phyloP scores from a whole-genome alignment of 2,113 vertebrate genomes.

The Rafetus swinhoei region DNA sequence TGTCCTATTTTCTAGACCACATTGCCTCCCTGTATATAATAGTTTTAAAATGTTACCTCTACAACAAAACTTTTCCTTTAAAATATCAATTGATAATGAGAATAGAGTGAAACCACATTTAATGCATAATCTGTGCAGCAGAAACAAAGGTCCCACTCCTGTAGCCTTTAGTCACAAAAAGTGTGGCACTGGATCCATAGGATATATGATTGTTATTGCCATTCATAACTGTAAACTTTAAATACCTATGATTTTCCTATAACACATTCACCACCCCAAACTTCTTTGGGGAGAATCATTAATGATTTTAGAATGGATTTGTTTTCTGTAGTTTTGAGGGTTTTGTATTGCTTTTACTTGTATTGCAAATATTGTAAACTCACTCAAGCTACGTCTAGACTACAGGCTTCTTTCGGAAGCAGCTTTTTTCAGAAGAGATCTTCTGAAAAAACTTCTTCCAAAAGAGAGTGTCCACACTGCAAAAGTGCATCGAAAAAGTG shows the following conservation, averaged over 20 bases:
- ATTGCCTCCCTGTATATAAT: slow-evolving; percentile 10
- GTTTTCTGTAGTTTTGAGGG: slow-evolving; percentile 58
- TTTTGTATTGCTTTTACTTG: slow-evolving; percentile 61
- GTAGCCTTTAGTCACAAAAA: slow-evolving; percentile 9
- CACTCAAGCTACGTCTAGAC: too few species aligned
- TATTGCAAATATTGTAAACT: slow-evolving; percentile 60
- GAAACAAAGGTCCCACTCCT: not conserved
- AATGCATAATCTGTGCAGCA: not conserved
- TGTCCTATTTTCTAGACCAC: not conserved
- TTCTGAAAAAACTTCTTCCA: too few species aligned
- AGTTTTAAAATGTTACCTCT: slow-evolving; percentile 5
- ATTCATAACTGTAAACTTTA: slow-evolving; percentile 47
- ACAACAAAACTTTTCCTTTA: not conserved
- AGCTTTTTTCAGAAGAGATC: too few species aligned
- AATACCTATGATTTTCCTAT: slow-evolving; percentile 54
- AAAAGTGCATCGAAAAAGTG: too few species aligned
- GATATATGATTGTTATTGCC: slow-evolving; percentile 51
- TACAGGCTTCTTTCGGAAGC: too few species aligned
- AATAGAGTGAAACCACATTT: not conserved
- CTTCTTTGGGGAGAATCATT: slow-evolving; percentile 61
- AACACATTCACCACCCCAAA: slow-evolving; percentile 46
- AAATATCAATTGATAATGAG: slow-evolving; percentile 19
- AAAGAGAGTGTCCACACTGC: too few species aligned
- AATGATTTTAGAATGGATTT: slow-evolving; percentile 61
- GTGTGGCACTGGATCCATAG: slow-evolving; percentile 24